Evolutionary conservation across 2,797 vertebrate species (phyloP), one percentile per base, ranked within the genome.

Genomic region (Pseudochirops cupreus): DNA sequence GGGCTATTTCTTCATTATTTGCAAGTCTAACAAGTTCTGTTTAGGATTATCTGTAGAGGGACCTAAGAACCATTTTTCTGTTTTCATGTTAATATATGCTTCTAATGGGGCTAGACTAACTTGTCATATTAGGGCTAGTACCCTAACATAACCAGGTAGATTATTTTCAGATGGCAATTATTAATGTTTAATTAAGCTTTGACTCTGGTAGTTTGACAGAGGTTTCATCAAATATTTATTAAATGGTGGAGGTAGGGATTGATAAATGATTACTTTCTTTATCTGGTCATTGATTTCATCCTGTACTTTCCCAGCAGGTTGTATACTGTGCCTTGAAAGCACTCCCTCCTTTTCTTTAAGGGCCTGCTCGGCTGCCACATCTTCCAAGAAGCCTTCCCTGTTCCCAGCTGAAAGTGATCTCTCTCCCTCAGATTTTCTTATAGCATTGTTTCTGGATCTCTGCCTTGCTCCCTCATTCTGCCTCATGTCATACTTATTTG

Each of bases 131-230:
- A 97, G 56, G 56, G 94, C 91, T 33, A 92, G 92, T 94, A 26
- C 92, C 95, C 26, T 94, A 95, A 93, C 29, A 31, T 95, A 57
- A 95, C n/a, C 74, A 96, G 87, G 56, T 91, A 92, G 57, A 93
- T 55, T 94, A 33, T 24, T 31, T 95, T 13, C 96, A 95, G 58
- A 94, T 94, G 95, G 39, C 74, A 46, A 28, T 11, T 87, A 87
- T 50, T 95, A 94, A 12, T 4, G 26, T 93, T 74, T 97, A 96
- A 89, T 96, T 95, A 96, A 87, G 39, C 21, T 87, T 87, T 94
- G 82, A 96, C 89, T 74, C 33, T 56, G 91, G 56, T 97, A 91
- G 92, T 94, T 95, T 97, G 95, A 56, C 97, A 96, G 58, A 92
- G 52, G 94, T 0, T 96, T 95, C 93, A 90, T 95, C 94, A 91